Percentiles rank a stretch among this genome's conserved stretches.
These are phyloP conservation scores for Nannobrachium achirus DNA, from an alignment of 2,113 vertebrate genomes.

Conservation along the genomic window DNA sequence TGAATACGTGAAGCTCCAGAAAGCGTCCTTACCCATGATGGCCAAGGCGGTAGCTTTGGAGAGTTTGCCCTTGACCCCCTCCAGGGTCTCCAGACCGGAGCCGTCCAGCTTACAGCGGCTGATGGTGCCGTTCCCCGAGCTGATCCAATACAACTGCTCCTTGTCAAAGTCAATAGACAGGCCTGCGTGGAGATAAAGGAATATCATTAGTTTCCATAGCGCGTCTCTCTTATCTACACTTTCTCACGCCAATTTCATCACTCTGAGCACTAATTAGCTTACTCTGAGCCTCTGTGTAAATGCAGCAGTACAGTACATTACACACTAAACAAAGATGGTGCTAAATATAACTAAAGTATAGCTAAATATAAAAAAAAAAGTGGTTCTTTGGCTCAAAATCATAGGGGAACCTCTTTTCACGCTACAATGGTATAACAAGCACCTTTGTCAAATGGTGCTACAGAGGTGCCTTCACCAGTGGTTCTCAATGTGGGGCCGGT, in stretches of 20 bases:
- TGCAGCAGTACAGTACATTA: too few species aligned
- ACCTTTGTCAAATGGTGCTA: too few species aligned
- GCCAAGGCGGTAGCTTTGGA: conserved; percentile 92
- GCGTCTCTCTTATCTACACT: not conserved
- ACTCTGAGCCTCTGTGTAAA: not conserved
- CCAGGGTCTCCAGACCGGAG: conserved; percentile 83
- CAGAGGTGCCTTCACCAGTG: too few species aligned
- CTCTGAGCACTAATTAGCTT: not conserved
- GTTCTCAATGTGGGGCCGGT: too few species aligned
- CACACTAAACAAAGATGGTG: not conserved
- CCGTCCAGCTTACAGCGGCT: conserved; percentile 89
- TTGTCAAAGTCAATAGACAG: conserved; percentile 91
- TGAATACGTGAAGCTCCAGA: not conserved
- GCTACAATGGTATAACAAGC: too few species aligned
- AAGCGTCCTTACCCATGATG: conserved; percentile 89
- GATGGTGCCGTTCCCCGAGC: conserved; percentile 90
- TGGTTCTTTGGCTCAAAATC: not conserved
- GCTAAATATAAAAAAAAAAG: too few species aligned
- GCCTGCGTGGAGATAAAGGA: conserved; percentile 72
- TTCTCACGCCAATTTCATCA: not conserved
- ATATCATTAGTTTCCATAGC: not conserved
- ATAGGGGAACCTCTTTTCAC: not conserved
- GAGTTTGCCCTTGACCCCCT: conserved; percentile 83
- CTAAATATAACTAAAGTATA: not conserved
- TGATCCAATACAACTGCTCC: conserved; percentile 94